A percentile compares a stretch with the other conserved stretches of the same genome.
Evolutionary conservation across 2,888 invertebrate genomes (phyloP).

Genomic region (Isoperla grammatica): DNA sequence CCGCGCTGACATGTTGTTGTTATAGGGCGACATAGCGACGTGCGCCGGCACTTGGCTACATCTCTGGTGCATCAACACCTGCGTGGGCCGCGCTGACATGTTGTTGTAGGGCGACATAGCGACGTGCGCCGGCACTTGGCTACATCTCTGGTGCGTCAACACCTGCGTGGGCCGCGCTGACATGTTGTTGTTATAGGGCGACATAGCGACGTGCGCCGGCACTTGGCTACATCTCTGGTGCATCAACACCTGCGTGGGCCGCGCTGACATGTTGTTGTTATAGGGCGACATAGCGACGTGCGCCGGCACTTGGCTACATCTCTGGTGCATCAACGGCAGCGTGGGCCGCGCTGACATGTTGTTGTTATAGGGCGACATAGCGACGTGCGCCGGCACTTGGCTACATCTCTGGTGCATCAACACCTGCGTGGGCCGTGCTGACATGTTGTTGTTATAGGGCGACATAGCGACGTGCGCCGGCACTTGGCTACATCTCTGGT

Average conservation of each 20-base stretch:
- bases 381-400: too few species aligned
- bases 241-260: constrained; percentile 85
- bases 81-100: constrained; percentile 77
- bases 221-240: too few species aligned
- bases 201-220: too few species aligned
- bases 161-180: constrained; percentile 82
- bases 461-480: too few species aligned
- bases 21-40: too few species aligned
- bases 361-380: too few species aligned
- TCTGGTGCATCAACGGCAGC: constrained; percentile 76
- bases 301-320: too few species aligned
- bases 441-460: constrained; percentile 84
- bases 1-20: constrained; percentile 71
- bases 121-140: too few species aligned
- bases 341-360: constrained; percentile 77
- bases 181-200: constrained; percentile 82
- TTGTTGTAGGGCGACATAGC: too few species aligned
- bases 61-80: constrained; percentile 77
- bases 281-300: too few species aligned
- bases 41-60: too few species aligned
- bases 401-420: constrained; percentile 73
- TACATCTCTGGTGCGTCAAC: constrained; percentile 71
- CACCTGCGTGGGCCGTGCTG: constrained; percentile 79
- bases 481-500: too few species aligned
- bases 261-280: constrained; percentile 77